phyloP scores from a whole-genome alignment of 2,888 invertebrate genomes.

The Acronicta leporina region DNA sequence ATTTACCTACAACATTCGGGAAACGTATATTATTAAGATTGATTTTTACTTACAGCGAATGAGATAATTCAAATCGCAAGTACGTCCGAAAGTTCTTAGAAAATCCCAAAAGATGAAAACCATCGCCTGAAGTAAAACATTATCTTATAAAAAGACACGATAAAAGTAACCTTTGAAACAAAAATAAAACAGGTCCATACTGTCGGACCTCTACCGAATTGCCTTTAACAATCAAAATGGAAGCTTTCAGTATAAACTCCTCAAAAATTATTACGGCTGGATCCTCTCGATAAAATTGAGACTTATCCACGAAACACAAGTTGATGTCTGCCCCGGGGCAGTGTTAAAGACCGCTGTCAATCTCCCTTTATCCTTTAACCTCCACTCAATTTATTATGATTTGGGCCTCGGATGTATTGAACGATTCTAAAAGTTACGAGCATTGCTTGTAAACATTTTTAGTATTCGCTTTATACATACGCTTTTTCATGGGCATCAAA shows the following conservation, averaged over 20 bases:
- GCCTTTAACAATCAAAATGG: conserved; percentile 61
- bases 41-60: neutral
- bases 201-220: conserved; percentile 52
- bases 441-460: conserved; percentile 61
- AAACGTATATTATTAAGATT: neutral
- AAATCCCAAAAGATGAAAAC: conserved; percentile 34
- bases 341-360: conserved; percentile 80
- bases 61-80: conserved; percentile 16
- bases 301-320: conserved; percentile 74
- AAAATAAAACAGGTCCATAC: conserved; percentile 49
- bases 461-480: conserved; percentile 59
- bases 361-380: conserved; percentile 78
- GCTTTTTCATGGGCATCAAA: conserved; percentile 47
- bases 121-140: conserved; percentile 49
- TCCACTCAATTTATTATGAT: conserved; percentile 82
- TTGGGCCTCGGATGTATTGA: conserved; percentile 57
- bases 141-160: conserved; percentile 54
- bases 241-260: conserved; percentile 64
- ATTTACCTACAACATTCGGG: too few relatives aligned
- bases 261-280: conserved; percentile 70
- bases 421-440: conserved; percentile 54
- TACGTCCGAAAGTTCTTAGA: conserved; percentile 23
- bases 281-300: conserved; percentile 74
- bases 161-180: conserved; percentile 50
- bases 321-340: conserved; percentile 70